phyloP scores from a whole-genome alignment of 2,888 invertebrate species.

The Hypena proboscidalis region DNA sequence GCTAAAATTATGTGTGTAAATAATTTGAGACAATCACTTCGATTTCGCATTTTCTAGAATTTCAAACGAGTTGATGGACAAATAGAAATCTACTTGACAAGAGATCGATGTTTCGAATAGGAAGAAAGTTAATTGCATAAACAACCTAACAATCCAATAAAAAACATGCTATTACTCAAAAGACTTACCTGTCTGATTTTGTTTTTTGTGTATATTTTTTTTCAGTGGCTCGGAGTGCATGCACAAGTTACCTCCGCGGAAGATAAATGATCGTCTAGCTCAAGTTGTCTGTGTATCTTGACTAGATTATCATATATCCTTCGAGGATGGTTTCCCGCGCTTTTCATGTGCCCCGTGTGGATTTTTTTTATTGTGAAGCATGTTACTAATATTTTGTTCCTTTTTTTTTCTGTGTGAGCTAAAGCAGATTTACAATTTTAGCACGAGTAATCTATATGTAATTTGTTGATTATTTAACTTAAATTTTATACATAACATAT shows the following conservation, averaged over 20 bases:
- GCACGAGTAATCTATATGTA: no score
- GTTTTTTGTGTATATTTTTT: constrained; percentile 38
- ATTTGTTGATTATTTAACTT: no score
- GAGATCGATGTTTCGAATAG: no score
- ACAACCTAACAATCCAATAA: not conserved
- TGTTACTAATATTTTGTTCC: constrained; percentile 26
- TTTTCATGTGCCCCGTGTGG: constrained; percentile 63
- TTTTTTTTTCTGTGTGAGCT: constrained; percentile 10
- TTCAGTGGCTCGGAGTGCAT: constrained; percentile 53
- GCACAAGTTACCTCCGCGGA: constrained; percentile 58
- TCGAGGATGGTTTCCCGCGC: constrained; percentile 64
- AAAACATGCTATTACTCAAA: constrained; percentile 4
- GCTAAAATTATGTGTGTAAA: no score
- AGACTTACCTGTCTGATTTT: constrained; percentile 4
- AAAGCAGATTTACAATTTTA: constrained; percentile 1
- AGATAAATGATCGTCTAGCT: constrained; percentile 85
- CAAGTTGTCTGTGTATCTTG: constrained; percentile 81
- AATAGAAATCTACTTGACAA: no score
- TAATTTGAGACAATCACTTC: no score
- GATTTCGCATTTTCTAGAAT: no score
- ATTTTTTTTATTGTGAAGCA: constrained; percentile 36
- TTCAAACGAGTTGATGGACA: no score
- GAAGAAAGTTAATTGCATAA: no score
- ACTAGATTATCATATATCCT: constrained; percentile 89
- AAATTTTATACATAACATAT: no score